Conservation (phyloP, 2,797 vertebrate species). For the Paratrypauchen microcephalus region DNA sequence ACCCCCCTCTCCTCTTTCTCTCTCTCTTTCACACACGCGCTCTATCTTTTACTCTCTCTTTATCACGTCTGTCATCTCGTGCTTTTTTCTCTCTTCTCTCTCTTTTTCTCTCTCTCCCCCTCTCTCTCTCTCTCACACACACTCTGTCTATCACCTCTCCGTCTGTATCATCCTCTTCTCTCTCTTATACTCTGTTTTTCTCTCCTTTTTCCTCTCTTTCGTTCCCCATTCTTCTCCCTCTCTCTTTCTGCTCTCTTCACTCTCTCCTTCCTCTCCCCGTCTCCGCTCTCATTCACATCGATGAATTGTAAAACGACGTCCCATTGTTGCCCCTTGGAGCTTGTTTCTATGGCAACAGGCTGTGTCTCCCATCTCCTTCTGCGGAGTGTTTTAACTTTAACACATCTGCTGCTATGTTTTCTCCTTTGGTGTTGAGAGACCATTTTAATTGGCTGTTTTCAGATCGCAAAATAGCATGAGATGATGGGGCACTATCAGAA, state of each 20-base stretch:
- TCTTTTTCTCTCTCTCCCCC: too few species aligned
- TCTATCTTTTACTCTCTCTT: too few species aligned
- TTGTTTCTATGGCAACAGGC: slow-evolving; percentile 86
- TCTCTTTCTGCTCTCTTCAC: background rate
- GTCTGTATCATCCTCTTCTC: background rate
- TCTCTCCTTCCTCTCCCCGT: background rate
- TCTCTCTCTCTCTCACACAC: too few species aligned
- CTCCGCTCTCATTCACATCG: slow-evolving; percentile 6
- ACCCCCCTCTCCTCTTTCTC: too few species aligned
- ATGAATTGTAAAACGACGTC: slow-evolving; percentile 47
- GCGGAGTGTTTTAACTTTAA: slow-evolving; percentile 65
- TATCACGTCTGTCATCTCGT: too few species aligned
- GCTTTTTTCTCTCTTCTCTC: too few species aligned
- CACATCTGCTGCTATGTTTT: slow-evolving; percentile 33
- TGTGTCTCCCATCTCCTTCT: slow-evolving; percentile 57
- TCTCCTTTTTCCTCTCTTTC: background rate
- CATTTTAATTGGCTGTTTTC: background rate
- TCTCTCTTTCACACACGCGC: too few species aligned
- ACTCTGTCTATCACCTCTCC: too few species aligned
- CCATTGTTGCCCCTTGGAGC: slow-evolving; percentile 79
- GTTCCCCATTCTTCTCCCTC: too few species aligned
- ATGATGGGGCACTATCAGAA: background rate
- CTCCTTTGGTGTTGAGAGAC: slow-evolving; percentile 8
- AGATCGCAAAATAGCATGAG: background rate
- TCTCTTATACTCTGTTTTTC: background rate